Evolutionary conservation across 2,113 vertebrate genomes (phyloP), one percentile per base, ranked within the genome.

Genomic region (Scortum barcoo): DNA sequence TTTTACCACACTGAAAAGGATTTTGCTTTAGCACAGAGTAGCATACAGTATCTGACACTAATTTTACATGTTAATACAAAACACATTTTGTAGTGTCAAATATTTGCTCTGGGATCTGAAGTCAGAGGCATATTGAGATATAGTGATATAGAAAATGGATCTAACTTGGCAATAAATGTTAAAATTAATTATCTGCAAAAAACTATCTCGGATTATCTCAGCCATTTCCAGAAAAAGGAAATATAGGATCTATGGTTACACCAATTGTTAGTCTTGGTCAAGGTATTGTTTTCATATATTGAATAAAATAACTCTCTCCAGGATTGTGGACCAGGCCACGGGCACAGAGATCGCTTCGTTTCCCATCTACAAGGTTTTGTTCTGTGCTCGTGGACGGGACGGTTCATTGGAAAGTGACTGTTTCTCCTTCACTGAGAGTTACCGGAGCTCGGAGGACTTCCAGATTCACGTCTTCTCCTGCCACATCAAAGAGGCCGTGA

Each of bases 391-490:
- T 54, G 98, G 97, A 4, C 94, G 87, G 28, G 98, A 97, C 38
- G 97, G 96, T n/a, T 97, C 97, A 1, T 33, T 95, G 42, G 97
- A 99, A 90, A 96, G 96, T 12, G 96, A 98, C 89, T 99, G 97
- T 87, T 99, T 99, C 93, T 97, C 96, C 17, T 99, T 99, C 90
- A 99, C 98, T 0, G 98, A 98, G 82, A 98, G 98, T 92, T 98
- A 97, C 84, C 95, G 96, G 87, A 98, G 97, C 61, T 96, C 97
- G 1, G 99, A 99, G 78, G 97, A 98, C 87, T 99, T 99, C 92
- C 97, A 99, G 93, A 97, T 99, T 82, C 99, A 99, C n/a, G 96
- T 99, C 72, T 99, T 99, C 92, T 97, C 97, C 91, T 99, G 99
- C 92, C 97, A 99, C 90, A 98, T 99, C 90, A 97, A 98, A 95